Evolutionary conservation across 2,797 vertebrate species (phyloP).

Genomic region (Tinamus major): DNA sequence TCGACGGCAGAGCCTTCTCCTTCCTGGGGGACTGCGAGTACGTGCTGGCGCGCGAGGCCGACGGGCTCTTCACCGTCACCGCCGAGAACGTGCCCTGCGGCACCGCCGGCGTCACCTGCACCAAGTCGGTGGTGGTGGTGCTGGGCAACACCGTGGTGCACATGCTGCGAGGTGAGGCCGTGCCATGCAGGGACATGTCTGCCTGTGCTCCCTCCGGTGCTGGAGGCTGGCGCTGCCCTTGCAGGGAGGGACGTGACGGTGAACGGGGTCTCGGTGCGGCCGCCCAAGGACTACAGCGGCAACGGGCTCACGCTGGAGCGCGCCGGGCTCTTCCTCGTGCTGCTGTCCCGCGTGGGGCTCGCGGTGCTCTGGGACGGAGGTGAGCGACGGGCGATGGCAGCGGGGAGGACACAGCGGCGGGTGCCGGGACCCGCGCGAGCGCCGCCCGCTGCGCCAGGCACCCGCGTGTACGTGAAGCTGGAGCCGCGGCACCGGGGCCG

Average conservation of each 20-base stretch:
- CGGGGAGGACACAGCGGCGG: too few species aligned
- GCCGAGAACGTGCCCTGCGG: slow-evolving; percentile 92
- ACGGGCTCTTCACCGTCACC: slow-evolving; percentile 84
- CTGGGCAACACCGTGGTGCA: slow-evolving; percentile 86
- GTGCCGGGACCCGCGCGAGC: too few species aligned
- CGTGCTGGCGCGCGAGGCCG: slow-evolving; percentile 83
- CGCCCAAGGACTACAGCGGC: slow-evolving; percentile 88
- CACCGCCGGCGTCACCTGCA: slow-evolving; percentile 89
- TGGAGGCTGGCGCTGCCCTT: not conserved
- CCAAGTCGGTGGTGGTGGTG: slow-evolving; percentile 88
- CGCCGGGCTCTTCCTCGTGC: slow-evolving; percentile 86
- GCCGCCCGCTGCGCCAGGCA: slow-evolving; percentile 76
- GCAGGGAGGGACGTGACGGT: slow-evolving; percentile 89
- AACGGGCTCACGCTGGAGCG: slow-evolving; percentile 84
- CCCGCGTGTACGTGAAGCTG: slow-evolving; percentile 87
- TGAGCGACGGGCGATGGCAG: slow-evolving; percentile 44
- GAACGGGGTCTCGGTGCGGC: slow-evolving; percentile 85
- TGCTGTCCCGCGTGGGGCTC: slow-evolving; percentile 86
- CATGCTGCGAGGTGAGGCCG: slow-evolving; percentile 86
- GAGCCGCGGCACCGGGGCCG: slow-evolving; percentile 81
- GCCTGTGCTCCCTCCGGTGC: too few species aligned
- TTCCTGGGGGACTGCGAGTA: slow-evolving; percentile 94
- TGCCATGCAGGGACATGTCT: too few species aligned
- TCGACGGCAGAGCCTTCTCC: slow-evolving; percentile 88
- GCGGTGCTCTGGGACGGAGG: slow-evolving; percentile 93